Conservation (phyloP, 2,113 vertebrate species). For the Paedocypris sp. region DNA sequence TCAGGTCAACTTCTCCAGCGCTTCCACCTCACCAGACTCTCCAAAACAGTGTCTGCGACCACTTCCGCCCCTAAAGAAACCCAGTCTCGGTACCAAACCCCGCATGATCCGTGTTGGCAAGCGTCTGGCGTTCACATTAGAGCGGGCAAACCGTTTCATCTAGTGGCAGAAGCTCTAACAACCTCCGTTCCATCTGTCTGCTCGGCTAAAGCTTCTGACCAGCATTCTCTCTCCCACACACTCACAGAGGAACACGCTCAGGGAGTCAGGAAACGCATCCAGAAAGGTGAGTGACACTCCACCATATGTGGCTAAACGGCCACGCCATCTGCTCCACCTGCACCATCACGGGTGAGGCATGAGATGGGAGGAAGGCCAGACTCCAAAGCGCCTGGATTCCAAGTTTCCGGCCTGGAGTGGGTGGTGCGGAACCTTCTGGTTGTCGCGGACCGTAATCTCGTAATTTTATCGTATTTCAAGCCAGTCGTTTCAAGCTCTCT, state of each 20-base stretch:
- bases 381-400: slow-evolving; percentile 23
- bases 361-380: slow-evolving; percentile 30
- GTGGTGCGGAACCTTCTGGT: too few species aligned
- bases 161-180: slow-evolving; percentile 48
- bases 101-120: slow-evolving; percentile 5
- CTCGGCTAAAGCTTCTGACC: slow-evolving; percentile 59
- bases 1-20: too few species aligned
- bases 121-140: not conserved
- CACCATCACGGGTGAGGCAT: slow-evolving; percentile 32
- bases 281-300: slow-evolving; percentile 58
- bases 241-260: slow-evolving; percentile 3
- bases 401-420: not conserved
- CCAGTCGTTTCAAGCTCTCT: too few species aligned
- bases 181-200: slow-evolving; percentile 66
- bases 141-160: slow-evolving; percentile 11
- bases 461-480: too few species aligned
- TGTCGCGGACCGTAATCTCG: too few species aligned
- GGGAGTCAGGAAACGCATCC: slow-evolving; percentile 21
- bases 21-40: too few species aligned
- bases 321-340: slow-evolving; percentile 81
- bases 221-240: slow-evolving; percentile 31
- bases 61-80: too few species aligned
- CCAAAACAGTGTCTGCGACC: too few species aligned
- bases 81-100: not conserved
- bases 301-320: slow-evolving; percentile 83